Base-by-base conservation (phyloP, 2,888 invertebrate genomes). In the Callyntrura guangdongensis region DNA sequence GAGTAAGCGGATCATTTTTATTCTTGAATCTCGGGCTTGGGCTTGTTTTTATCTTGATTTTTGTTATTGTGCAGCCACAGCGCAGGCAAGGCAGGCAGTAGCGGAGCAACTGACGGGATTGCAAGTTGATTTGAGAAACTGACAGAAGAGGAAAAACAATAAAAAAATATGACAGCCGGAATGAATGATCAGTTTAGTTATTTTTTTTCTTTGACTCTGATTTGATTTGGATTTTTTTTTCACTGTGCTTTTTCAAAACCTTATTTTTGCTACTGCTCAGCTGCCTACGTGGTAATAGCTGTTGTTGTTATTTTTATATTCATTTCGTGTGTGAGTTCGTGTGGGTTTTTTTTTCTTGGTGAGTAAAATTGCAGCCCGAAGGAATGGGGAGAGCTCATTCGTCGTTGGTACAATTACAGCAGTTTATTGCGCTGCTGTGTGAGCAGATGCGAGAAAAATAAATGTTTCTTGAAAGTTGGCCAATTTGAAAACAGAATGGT, bases 161-260 rank as follows among this genome's bases (percentile, higher is more conserved):
- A 88, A 85, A 86, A 36, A 86, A 88, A 83, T 83, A 83, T 83
- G 88, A 88, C 88, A 88, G 83, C 45, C 59, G 83, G 27, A 69
- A 88, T 88, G 88, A 88, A 83, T 88, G 88, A 88, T 88, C 82
- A 88, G 88, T 74, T 20, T 83, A 36, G 36, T 36, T 36, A 36
- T 74, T 74, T 74, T 74, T 45, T 20, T 22, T 47, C 20, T 47
- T 74, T 74, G 86, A 86, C 86, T 86, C 74, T 49, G 49, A 5
- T 9, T 69, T 36, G 9, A 22, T 14, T 36, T 36, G 25, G 25
- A 64, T 25, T 8, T 22, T 22, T 25, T 6, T 9, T 12, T 36
- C 36, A 4, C 36, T 36, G n/a, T n/a, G n/a, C 36, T 36, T 6
- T 36, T 6, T 36, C 36, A 4, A 2, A 4, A 6, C 3, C 36